Base-by-base conservation (phyloP, 30 jellyfish, hydroid and myxozoan species). In the Mastigias papua region DNA sequence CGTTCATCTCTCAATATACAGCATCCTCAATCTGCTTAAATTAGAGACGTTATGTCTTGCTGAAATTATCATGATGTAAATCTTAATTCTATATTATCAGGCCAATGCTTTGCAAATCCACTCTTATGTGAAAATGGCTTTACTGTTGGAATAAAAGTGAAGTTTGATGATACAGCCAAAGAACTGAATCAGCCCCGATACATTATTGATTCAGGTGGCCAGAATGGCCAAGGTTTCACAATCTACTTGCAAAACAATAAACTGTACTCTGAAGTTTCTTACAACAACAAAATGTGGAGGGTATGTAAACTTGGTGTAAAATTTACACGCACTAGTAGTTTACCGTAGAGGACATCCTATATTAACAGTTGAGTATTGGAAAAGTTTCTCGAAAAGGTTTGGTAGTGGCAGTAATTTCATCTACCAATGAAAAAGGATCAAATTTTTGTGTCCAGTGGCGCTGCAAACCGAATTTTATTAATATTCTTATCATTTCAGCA, bases 161-260 rank as follows among this genome's bases (percentile, higher is more conserved):
- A 81, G 46, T 66, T 96, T 27, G 98, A 94, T 63, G 98, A 92
- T 48, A 26, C 88, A 28, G 60, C 92, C 22, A 69, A 82, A 66
- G 86, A 71, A 34, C 57, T 80, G 51, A 92, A 58, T 48, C 77
- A 71, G 25, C 97, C 98, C 5, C 78, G 92, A 35, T 91, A 61
- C 86, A 72, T 96, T 37, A 86, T 96, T 46, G 99, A 96, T 72
- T 88, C 99, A 32, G 99, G 99, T 60, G 99, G 98, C n/a, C 99
- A 96, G 58, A 64, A 85, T 31, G 99, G 99, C 19, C 97, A 90
- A 79, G 99, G 99, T 23, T 92, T 96, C 62, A 93, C 99, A 1
- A 63, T 96, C 58, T 96, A 96, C 51, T 69, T 81, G 61, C 98
- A 80, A 62, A 84, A 74, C 69, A 91, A 86, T 23, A 87, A 93